A percentile compares a stretch with the other conserved stretches of the same genome.
phyloP scores from a whole-genome alignment of 2,113 vertebrate species.

The Anguilla rostrata region DNA sequence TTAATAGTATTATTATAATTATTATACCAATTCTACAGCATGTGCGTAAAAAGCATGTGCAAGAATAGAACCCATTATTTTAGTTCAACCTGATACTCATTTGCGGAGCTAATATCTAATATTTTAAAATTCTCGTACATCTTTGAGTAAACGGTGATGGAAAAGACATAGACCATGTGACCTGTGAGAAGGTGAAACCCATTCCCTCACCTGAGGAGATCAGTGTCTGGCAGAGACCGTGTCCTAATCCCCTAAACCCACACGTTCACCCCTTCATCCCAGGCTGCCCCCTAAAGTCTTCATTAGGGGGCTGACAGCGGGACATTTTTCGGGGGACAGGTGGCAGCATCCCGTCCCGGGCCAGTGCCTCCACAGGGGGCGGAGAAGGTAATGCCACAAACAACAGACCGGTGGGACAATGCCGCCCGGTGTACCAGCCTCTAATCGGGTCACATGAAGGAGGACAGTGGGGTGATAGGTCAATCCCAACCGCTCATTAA shows the following conservation, averaged over 20 bases:
- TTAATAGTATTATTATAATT: too few relatives aligned
- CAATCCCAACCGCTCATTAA: constrained; percentile 55
- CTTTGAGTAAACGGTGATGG: not conserved
- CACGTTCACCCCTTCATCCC: constrained; percentile 47
- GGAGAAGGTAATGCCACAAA: constrained; percentile 45
- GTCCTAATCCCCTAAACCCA: constrained; percentile 38
- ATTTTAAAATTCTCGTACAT: not conserved
- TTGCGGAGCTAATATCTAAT: not conserved
- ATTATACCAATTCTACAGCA: not conserved
- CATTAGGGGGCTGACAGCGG: constrained; percentile 48
- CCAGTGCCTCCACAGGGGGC: constrained; percentile 40
- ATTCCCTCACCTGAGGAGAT: constrained; percentile 30
- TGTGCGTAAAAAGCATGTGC: constrained; percentile 4
- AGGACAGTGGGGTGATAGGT: constrained; percentile 50
- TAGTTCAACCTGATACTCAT: not conserved
- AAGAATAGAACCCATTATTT: not conserved
- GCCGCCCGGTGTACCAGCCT: constrained; percentile 26
- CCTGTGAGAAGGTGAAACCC: not conserved
- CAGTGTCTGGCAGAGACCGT: constrained; percentile 43
- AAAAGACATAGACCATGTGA: not conserved
- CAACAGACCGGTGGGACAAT: constrained; percentile 51
- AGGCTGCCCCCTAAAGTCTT: constrained; percentile 36
- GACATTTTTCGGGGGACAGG: constrained; percentile 47
- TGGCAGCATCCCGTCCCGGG: constrained; percentile 47
- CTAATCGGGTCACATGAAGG: constrained; percentile 44